Conservation (phyloP, 1,140 invertebrate species). For the Mylabris phalerata region DNA sequence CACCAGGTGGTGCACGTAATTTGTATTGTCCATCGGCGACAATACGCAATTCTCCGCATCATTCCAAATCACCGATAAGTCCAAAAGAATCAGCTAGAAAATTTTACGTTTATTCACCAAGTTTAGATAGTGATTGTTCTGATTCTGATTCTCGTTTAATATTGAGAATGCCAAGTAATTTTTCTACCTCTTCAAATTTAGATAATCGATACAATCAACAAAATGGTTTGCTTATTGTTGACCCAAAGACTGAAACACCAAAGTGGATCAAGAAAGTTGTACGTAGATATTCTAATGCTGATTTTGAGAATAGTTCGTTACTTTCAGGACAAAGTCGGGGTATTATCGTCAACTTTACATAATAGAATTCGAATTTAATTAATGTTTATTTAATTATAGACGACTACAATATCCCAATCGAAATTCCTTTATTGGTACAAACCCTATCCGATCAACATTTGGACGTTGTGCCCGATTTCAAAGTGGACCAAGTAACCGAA, state of each 20-base stretch:
- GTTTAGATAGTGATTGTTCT: constrained; percentile 39
- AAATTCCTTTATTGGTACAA: constrained; percentile 40
- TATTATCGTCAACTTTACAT: constrained; percentile 11
- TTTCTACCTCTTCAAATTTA: constrained; percentile 15
- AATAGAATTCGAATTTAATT: neutral
- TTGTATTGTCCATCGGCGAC: constrained; percentile 33
- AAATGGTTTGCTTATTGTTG: constrained; percentile 38
- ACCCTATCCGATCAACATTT: constrained; percentile 38
- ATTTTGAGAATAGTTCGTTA: constrained; percentile 41
- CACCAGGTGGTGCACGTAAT: constrained; percentile 31
- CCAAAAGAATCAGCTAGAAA: constrained; percentile 38
- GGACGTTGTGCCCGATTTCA: constrained; percentile 38
- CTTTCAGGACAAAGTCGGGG: constrained; percentile 41
- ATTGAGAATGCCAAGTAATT: constrained; percentile 30
- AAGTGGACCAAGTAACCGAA: constrained; percentile 36
- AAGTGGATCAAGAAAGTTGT: constrained; percentile 42
- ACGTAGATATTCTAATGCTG: constrained; percentile 38
- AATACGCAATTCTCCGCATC: constrained; percentile 34
- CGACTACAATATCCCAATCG: constrained; percentile 41
- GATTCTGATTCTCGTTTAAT: constrained; percentile 39
- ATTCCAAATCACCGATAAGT: constrained; percentile 40
- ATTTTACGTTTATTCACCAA: constrained; percentile 40
- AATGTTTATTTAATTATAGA: constrained; percentile 29
- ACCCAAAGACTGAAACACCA: constrained; percentile 32
- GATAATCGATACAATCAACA: constrained; percentile 16